Conservation (phyloP, 2,888 invertebrate species). For the Julus scandinavius region DNA sequence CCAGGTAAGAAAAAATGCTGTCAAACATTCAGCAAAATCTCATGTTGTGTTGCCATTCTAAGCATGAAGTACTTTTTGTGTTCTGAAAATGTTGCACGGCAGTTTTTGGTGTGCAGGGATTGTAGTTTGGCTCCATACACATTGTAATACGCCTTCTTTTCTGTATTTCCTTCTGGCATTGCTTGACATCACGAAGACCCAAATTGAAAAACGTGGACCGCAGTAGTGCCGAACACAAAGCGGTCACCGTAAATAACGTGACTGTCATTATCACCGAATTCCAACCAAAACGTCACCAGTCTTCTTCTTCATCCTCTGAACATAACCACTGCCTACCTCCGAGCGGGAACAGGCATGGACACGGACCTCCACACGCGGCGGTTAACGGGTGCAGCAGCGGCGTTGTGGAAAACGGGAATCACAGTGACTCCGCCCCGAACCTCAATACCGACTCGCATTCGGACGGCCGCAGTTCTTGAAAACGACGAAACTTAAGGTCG, state of each 20-base stretch:
- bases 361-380: not conserved
- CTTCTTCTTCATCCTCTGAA: constrained; percentile 49
- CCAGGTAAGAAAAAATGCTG: not conserved
- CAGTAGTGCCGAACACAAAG: constrained; percentile 90
- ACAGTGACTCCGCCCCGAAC: constrained; percentile 56
- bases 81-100: not conserved
- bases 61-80: not conserved
- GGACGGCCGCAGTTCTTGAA: constrained; percentile 57
- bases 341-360: not conserved
- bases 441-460: constrained; percentile 55
- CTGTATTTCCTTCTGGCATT: constrained; percentile 57
- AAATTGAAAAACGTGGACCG: constrained; percentile 92
- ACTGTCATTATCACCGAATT: constrained; percentile 97
- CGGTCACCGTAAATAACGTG: constrained; percentile 96
- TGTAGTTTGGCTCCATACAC: not conserved
- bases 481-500: not conserved
- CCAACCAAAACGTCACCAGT: constrained; percentile 56
- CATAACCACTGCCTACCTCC: constrained; percentile 49
- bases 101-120: too few relatives aligned
- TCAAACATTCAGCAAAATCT: not conserved
- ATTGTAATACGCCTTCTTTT: constrained; percentile 18
- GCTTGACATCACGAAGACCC: constrained; percentile 68
- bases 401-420: constrained; percentile 56
- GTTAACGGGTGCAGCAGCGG: constrained; percentile 12
- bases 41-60: not conserved